phyloP scores from a whole-genome alignment of 1,140 invertebrate genomes.

The Zaprionus davidi region DNA sequence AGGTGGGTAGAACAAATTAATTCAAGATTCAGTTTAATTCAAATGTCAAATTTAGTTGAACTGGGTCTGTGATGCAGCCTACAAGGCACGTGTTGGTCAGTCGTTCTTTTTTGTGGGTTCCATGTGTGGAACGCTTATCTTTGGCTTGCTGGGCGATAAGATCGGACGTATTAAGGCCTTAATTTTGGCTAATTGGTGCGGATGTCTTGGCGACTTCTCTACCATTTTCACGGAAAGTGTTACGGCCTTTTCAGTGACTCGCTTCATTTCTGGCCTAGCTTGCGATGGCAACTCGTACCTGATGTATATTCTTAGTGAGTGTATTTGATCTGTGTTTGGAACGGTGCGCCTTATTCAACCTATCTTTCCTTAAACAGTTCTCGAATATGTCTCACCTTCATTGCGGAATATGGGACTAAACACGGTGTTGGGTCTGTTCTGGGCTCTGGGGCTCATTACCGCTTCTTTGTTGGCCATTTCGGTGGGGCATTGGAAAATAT shows the following conservation, averaged over 20 bases:
- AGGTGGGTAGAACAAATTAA: constrained; percentile 78
- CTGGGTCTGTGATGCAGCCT: constrained; percentile 86
- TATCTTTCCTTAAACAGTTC: constrained; percentile 73
- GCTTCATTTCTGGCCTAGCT: constrained; percentile 86
- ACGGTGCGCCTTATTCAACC: not conserved
- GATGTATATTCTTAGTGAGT: constrained; percentile 87
- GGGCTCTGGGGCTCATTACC: constrained; percentile 85
- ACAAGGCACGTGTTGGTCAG: constrained; percentile 86
- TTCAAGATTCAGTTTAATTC: not conserved
- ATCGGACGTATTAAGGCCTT: constrained; percentile 86
- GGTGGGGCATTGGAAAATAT: constrained; percentile 85
- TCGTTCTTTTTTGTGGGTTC: constrained; percentile 87
- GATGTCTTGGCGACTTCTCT: constrained; percentile 85
- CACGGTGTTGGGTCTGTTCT: constrained; percentile 86
- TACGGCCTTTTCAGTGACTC: constrained; percentile 84
- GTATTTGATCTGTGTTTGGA: not conserved
- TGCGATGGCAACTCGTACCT: constrained; percentile 87
- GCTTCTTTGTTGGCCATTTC: constrained; percentile 86
- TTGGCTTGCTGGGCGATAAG: constrained; percentile 86
- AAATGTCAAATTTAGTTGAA: constrained; percentile 85
- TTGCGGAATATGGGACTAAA: constrained; percentile 86
- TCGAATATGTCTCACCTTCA: constrained; percentile 86
- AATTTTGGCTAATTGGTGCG: constrained; percentile 85
- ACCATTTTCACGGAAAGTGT: constrained; percentile 85
- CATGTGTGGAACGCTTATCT: constrained; percentile 85